These are phyloP conservation scores for Lagorchestes hirsutus DNA, from an alignment of 2,797 vertebrate genomes.

Conservation along the genomic window DNA sequence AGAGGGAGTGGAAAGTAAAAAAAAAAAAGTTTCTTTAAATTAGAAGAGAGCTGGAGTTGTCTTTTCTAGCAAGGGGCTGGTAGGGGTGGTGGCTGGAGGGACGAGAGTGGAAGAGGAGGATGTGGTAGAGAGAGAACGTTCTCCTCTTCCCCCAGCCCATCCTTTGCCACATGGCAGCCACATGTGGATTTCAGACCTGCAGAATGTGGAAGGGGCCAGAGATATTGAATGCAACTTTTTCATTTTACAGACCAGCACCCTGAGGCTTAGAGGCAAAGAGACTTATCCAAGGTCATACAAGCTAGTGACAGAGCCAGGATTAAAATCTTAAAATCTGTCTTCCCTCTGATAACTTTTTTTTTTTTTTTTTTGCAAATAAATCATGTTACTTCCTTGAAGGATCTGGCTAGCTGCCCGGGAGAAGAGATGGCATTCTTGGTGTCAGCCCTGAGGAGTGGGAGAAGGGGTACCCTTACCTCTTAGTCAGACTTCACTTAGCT, in stretches of 20 bases:
- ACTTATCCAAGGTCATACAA: not conserved
- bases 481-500: no score
- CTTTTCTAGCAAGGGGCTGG: not conserved
- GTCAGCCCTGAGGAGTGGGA: no score
- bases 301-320: no score
- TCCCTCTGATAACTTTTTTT: not conserved
- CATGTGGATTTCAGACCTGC: no score
- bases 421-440: not conserved
- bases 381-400: not conserved
- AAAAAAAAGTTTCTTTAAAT: no score
- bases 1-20: not conserved
- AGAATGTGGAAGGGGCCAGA: not conserved
- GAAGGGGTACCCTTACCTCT: not conserved
- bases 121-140: rapidly evolving
- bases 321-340: not conserved
- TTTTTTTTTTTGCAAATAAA: not conserved
- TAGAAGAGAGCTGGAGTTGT: no score
- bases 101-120: not conserved
- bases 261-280: not conserved
- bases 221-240: no score
- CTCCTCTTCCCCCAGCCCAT: not conserved
- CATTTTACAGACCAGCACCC: no score
- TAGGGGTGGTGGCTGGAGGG: not conserved
- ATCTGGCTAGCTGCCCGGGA: not conserved
- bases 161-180: not conserved